Evolutionary conservation across 2,113 vertebrate species (phyloP).

Genomic region (Saccopteryx bilineata): DNA sequence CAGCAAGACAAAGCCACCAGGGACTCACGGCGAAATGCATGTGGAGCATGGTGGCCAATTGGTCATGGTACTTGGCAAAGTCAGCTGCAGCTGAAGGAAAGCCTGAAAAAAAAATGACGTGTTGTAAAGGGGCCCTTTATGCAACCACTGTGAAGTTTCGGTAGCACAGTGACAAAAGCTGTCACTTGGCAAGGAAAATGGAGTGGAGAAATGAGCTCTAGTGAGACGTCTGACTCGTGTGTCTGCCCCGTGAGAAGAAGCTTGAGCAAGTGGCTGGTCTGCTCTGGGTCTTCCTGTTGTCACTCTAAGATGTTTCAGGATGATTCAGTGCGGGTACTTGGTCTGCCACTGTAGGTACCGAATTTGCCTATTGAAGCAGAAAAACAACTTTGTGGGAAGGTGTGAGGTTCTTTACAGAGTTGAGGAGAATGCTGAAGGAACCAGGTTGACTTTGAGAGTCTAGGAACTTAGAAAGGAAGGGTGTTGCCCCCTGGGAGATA

Average conservation of each 20-base stretch:
- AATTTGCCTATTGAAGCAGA: neutral
- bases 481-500: neutral
- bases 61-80: neutral
- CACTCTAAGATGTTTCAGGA: neutral
- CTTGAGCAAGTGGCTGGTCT: neutral
- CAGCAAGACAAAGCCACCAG: neutral
- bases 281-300: neutral
- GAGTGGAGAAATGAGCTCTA: neutral
- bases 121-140: neutral
- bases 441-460: neutral
- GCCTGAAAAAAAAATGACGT: neutral
- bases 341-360: neutral
- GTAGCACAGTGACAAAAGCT: neutral
- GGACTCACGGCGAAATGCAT: neutral
- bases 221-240: no score
- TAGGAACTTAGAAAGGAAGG: neutral
- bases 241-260: neutral
- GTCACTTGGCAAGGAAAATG: neutral
- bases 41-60: neutral
- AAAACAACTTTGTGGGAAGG: neutral
- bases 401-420: neutral
- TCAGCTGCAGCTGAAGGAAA: constrained; percentile 31
- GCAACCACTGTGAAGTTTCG: neutral
- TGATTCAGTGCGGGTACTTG: neutral
- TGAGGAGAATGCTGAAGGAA: neutral